phyloP scores from a whole-genome alignment of 2,113 vertebrate genomes.

The Sclerurus mexicanus region DNA sequence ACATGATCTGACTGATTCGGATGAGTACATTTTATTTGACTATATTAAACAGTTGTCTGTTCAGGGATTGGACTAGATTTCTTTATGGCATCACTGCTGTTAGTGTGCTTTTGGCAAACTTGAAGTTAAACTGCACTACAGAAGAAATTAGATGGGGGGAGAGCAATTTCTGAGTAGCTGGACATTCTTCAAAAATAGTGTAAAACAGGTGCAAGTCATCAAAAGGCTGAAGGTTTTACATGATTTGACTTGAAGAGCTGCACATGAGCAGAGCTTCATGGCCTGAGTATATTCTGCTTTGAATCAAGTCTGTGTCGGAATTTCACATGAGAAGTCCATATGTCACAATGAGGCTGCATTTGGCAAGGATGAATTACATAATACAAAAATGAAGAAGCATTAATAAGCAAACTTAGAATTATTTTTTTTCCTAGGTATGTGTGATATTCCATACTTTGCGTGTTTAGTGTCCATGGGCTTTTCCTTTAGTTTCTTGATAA shows the following conservation, averaged over 20 bases:
- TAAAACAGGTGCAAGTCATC: conserved; percentile 43
- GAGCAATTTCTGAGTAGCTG: neutral
- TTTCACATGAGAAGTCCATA: conserved; percentile 25
- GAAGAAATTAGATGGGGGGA: neutral
- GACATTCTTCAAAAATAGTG: neutral
- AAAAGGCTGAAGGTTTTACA: neutral
- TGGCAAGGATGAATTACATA: neutral
- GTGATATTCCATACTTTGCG: neutral
- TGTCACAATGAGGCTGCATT: neutral
- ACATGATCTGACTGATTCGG: conserved; percentile 19
- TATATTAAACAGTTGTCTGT: conserved; percentile 30
- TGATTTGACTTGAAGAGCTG: conserved; percentile 24
- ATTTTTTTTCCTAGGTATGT: neutral
- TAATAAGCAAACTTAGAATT: neutral
- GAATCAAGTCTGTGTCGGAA: conserved; percentile 44
- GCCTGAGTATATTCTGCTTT: conserved; percentile 19
- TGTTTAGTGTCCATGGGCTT: neutral
- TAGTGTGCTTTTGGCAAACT: neutral
- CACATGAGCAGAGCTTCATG: neutral
- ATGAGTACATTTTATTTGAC: conserved; percentile 68
- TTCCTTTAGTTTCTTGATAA: conserved; percentile 25
- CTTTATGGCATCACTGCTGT: neutral
- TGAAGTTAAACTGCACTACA: neutral
- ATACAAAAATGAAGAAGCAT: neutral
- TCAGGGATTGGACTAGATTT: conserved; percentile 23